Evolutionary conservation across 2,888 invertebrate genomes (phyloP), one percentile per base, ranked within the genome.

Genomic region (Heliconius hortense): DNA sequence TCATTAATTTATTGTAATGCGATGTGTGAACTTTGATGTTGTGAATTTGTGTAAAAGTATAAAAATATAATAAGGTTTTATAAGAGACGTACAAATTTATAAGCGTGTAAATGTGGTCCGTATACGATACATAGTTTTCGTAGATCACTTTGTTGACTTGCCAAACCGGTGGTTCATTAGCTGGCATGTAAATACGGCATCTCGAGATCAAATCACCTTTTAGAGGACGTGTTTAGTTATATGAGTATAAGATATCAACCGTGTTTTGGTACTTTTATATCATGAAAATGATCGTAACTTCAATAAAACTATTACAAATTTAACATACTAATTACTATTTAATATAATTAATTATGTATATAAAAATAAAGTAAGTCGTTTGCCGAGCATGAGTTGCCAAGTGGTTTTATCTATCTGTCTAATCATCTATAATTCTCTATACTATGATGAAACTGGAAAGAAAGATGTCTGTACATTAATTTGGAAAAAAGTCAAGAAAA

Each of bases 111-210:
- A 43, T 66, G 39, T 15, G 8, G 56, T 35, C 21, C 56, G 15
- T 15, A 56, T n/a, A n/a, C 82, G 80, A 82, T 77, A 81, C 80
- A 78, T 78, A 78, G 76, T 69, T 79, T n/a, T 81, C 76, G 76
- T 76, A 77, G 77, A 74, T 77, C 80, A 69, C 77, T 77, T 69
- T 39, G 69, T 68, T 35, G 72, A 74, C 72, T 73, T 81, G 81
- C 77, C 79, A 82, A 86, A 84, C 82, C 80, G 80, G 81, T 79
- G 79, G 80, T 77, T 78, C 81, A 83, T 82, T 83, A 85, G 83
- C 84, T 85, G 82, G 80, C 80, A 80, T 79, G 78, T 81, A 81
- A 85, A 83, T 83, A 56, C 24, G 15, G n/a, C 53, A 28, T 48
- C n/a, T 72, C 35, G 63, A 43, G 53, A 35, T 59, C 18, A 71